Evolutionary conservation across 2,888 invertebrate species (phyloP).

Genomic region (Drosophila aldrichi): DNA sequence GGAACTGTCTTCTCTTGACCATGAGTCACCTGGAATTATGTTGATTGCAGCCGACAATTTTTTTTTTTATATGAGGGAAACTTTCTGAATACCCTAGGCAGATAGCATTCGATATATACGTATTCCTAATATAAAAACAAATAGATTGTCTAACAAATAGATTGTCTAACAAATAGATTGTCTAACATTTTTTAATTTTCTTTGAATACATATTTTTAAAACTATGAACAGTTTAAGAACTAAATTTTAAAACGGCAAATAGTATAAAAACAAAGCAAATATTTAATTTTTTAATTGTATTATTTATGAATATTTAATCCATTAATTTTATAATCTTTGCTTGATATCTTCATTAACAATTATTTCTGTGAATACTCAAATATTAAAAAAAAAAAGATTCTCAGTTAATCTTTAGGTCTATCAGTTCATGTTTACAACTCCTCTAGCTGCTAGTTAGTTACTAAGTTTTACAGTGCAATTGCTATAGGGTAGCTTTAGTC

Average conservation of each 20-base stretch:
- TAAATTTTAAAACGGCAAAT: not conserved
- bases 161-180: too few species aligned
- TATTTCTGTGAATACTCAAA: too few species aligned
- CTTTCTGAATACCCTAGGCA: slow-evolving; percentile 17
- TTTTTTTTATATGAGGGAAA: slow-evolving; percentile 15
- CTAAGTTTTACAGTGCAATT: not conserved
- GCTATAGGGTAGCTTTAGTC: not conserved
- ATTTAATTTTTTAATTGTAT: too few species aligned
- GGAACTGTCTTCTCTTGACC: slow-evolving; percentile 4
- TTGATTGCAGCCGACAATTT: slow-evolving; percentile 21
- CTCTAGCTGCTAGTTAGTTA: too few species aligned
- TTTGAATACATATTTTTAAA: not conserved
- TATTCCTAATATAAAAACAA: too few species aligned
- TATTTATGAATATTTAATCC: too few species aligned
- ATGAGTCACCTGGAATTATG: slow-evolving; percentile 43
- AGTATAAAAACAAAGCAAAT: not conserved
- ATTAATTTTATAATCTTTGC: too few species aligned
- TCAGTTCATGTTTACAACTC: too few species aligned
- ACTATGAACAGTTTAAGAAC: not conserved
- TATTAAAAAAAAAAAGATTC: too few species aligned
- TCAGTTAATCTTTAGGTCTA: too few species aligned
- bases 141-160: not conserved
- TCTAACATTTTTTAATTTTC: not conserved
- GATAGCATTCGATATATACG: not conserved
- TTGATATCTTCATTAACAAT: too few species aligned